Percentiles rank a stretch among this genome's conserved stretches.
phyloP scores from a whole-genome alignment of 1,140 invertebrate species.

The Drosophila pallidifrons region DNA sequence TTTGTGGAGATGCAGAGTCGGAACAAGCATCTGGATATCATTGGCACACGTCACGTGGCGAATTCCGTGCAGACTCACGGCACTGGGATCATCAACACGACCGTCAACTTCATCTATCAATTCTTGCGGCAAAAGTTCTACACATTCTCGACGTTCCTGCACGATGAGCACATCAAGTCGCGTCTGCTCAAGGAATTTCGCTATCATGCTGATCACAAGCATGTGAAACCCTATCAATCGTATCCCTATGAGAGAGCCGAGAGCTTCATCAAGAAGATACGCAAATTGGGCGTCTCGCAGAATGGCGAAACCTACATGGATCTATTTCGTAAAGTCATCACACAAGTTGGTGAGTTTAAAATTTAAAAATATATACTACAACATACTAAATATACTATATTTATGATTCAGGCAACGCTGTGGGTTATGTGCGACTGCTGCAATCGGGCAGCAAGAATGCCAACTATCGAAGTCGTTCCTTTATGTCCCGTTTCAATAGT shows the following conservation, averaged over 20 bases:
- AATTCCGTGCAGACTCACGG: conserved; percentile 99
- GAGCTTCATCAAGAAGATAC: conserved; percentile 96
- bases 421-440: conserved; percentile 98
- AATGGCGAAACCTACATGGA: conserved; percentile 96
- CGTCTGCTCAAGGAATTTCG: conserved; percentile 95
- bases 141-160: conserved; percentile 98
- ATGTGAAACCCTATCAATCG: conserved; percentile 85
- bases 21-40: conserved; percentile 98
- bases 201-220: conserved; percentile 88
- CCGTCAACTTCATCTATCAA: conserved; percentile 98
- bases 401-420: conserved; percentile 91
- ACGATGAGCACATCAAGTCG: conserved; percentile 99
- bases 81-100: conserved; percentile 98
- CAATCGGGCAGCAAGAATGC: conserved; percentile 97
- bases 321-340: conserved; percentile 96
- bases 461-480: conserved; percentile 95
- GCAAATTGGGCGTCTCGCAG: conserved; percentile 93
- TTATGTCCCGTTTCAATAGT: conserved; percentile 93
- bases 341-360: conserved; percentile 91
- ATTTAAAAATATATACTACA: neutral
- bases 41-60: conserved; percentile 97
- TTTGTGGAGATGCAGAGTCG: conserved; percentile 97
- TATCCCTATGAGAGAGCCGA: conserved; percentile 96
- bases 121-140: conserved; percentile 97
- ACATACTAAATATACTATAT: neutral